Evolutionary conservation across 2,797 vertebrate species (phyloP).

Genomic region (Graptemys geographica): DNA sequence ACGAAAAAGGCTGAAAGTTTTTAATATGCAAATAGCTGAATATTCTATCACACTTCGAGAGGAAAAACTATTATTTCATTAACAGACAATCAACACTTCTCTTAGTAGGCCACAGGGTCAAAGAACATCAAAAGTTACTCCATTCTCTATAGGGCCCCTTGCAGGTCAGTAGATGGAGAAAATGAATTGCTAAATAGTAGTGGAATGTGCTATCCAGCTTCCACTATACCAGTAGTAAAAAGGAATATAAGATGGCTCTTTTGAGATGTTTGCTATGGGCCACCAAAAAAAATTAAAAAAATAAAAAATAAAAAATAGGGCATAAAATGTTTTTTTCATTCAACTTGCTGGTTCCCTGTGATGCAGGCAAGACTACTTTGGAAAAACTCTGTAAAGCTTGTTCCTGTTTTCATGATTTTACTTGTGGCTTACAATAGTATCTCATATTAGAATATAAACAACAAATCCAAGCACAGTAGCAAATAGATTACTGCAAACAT

Average conservation of each 20-base stretch:
- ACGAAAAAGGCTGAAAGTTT: not conserved
- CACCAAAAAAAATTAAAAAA: not conserved
- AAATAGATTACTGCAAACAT: not conserved
- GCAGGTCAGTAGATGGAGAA: not conserved
- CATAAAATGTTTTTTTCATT: not conserved
- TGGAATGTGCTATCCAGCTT: not conserved
- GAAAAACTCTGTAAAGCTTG: not conserved
- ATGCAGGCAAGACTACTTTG: not conserved
- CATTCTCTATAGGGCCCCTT: not conserved
- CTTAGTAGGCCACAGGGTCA: not conserved
- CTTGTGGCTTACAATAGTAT: not conserved
- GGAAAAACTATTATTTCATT: not conserved
- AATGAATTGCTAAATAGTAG: not conserved
- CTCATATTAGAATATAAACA: not conserved
- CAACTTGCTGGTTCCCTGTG: not conserved
- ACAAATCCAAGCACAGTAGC: not conserved
- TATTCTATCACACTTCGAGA: not conserved
- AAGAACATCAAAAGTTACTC: not conserved
- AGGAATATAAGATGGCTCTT: not conserved
- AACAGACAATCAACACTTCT: not conserved
- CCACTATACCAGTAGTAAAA: not conserved
- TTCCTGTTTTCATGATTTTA: not conserved
- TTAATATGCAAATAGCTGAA: not conserved
- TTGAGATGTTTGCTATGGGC: not conserved
- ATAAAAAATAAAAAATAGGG: not conserved